Evolutionary conservation across 2,113 vertebrate species (phyloP), one percentile per base, ranked within the genome.

Genomic region (Rhinolophus ferrumequinum): DNA sequence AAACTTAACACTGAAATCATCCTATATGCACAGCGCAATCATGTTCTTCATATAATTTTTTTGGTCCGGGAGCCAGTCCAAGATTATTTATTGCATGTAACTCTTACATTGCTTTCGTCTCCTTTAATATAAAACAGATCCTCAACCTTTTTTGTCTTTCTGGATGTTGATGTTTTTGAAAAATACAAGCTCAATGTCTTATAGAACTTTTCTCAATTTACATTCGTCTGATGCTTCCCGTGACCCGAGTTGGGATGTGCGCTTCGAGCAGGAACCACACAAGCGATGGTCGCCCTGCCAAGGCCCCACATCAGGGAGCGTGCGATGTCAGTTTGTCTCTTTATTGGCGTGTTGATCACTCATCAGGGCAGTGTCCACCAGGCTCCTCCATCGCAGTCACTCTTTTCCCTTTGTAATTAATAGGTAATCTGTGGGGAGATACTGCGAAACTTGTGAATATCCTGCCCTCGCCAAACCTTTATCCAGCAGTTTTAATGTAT

Each of bases 1-100:
- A 93, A 64, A 52, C 24, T 62, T 88, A 91, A 88, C 70, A 58
- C 38, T 79, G 21, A 84, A 88, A 66, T 72, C 62, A 88, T 50
- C 54, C n/a, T 77, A 26, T 22, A 22, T 15, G 35, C 47, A 52
- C 28, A 47, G 56, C 0, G 26, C 72, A 56, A 6, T 94, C 13
- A 84, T 66, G 33, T n/a, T 62, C 69, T 76, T 88, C 10, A 64
- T 56, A 19, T 79, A 33, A 18, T 54, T 38, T 92, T 50, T 84
- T 72, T 33, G 21, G 64, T 58, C 64, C 54, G 84, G 73, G 47
- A 84, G 73, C 44, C 88, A 62, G 19, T 50, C 44, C 80, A 87
- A 69, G 62, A 82, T 50, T 30, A 30, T 75, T 15, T 56, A 41
- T 77, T 44, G 21, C 41, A 30, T 82, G 44, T n/a, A 54, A 72